phyloP scores from a whole-genome alignment of 2,113 vertebrate species.

The Catharus fuscescens region DNA sequence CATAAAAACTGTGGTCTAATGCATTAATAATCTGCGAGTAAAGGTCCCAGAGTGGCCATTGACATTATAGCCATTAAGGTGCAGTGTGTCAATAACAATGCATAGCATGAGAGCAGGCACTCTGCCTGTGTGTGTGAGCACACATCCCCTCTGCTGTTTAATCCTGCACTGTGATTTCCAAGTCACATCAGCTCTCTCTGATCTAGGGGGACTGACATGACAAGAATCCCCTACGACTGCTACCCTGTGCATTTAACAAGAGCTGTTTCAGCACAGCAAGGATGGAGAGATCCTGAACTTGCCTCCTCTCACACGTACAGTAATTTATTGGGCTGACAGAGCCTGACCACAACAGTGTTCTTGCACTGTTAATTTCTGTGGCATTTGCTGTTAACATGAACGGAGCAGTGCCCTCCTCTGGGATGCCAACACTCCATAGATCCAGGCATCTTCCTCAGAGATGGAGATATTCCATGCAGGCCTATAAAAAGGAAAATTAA shows the following conservation, averaged over 20 bases:
- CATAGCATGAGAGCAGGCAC: not conserved
- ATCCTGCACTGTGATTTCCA: not conserved
- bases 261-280: not conserved
- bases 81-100: conserved; percentile 57
- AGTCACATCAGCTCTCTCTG: not conserved
- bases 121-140: not conserved
- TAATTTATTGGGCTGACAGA: conserved; percentile 2
- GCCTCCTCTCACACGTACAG: rapidly evolving
- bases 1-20: conserved; percentile 48
- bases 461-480: conserved; percentile 1
- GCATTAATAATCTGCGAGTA: conserved; percentile 59
- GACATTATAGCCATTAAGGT: conserved; percentile 66
- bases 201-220: conserved; percentile 37
- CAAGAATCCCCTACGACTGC: not conserved
- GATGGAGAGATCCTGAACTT: not conserved
- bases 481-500: conserved; percentile 62
- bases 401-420: conserved; percentile 10
- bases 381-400: conserved; percentile 19
- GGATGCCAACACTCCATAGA: not conserved
- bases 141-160: conserved; percentile 43
- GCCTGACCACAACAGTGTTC: conserved; percentile 16
- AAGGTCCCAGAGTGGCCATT: conserved; percentile 63
- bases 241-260: not conserved
- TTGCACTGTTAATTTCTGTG: conserved; percentile 15
- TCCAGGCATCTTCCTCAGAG: not conserved